Evolutionary conservation across 2,888 invertebrate genomes (phyloP).

Genomic region (Cephus rjabovi): DNA sequence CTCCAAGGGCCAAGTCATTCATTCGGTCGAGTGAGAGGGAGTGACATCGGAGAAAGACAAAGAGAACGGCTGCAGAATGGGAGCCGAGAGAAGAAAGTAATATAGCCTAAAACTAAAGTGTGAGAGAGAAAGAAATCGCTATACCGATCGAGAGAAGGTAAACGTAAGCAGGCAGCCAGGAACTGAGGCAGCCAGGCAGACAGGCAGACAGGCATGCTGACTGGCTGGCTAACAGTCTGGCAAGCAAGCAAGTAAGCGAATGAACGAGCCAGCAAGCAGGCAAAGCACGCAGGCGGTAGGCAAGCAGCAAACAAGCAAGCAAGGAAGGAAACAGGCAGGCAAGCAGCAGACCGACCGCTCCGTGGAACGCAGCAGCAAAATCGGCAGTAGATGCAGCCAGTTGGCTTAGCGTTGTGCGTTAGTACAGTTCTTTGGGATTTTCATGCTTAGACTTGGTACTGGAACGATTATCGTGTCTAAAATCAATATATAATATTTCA

Average conservation of each 20-base stretch:
- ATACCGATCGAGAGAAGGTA: not conserved
- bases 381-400: slow-evolving; percentile 46
- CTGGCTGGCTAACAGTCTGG: not conserved
- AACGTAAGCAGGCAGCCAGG: not conserved
- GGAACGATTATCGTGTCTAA: not conserved
- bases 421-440: slow-evolving; percentile 28
- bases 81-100: slow-evolving; percentile 17
- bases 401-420: slow-evolving; percentile 43
- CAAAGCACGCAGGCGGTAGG: slow-evolving; percentile 19
- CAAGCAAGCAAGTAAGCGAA: not conserved
- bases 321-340: slow-evolving; percentile 22
- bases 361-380: slow-evolving; percentile 14
- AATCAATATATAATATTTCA: not conserved
- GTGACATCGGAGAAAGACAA: slow-evolving; percentile 6
- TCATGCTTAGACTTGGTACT: not conserved
- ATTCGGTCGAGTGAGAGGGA: slow-evolving; percentile 37
- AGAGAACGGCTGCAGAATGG: slow-evolving; percentile 6
- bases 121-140: not conserved
- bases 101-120: slow-evolving; percentile 5
- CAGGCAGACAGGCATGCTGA: not conserved
- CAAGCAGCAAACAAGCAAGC: slow-evolving; percentile 15
- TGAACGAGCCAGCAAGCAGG: slow-evolving; percentile 4
- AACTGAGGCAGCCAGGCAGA: not conserved
- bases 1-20: slow-evolving; percentile 44
- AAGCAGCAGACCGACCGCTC: slow-evolving; percentile 20